These are phyloP conservation scores for Panopea generosa DNA, from an alignment of 2,888 invertebrate genomes.

Conservation along the genomic window DNA sequence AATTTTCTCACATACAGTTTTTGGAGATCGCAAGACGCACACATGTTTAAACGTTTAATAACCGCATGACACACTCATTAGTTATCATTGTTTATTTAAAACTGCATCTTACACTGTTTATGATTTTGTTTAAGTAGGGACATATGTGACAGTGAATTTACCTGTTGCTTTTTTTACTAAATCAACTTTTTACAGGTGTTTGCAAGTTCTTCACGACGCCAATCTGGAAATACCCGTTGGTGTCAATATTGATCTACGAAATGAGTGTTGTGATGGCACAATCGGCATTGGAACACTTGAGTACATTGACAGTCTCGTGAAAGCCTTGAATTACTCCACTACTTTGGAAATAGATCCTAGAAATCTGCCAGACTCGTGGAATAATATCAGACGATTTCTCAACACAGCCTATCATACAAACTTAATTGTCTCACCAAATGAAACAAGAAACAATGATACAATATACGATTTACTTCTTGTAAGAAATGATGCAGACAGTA, in stretches of 20 bases:
- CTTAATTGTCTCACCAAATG: slow-evolving; percentile 55
- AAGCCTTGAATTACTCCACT: background rate
- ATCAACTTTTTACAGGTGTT: background rate
- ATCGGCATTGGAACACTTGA: slow-evolving; percentile 44
- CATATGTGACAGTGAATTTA: too few species aligned
- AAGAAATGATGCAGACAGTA: slow-evolving; percentile 65
- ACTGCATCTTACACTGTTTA: too few species aligned
- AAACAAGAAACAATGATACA: slow-evolving; percentile 27
- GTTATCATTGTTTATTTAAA: too few species aligned
- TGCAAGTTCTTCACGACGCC: background rate
- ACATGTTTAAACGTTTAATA: too few species aligned
- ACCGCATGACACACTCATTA: too few species aligned
- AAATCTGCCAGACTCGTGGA: slow-evolving; percentile 55
- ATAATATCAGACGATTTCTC: slow-evolving; percentile 62
- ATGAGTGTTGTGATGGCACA: slow-evolving; percentile 18
- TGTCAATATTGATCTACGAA: background rate
- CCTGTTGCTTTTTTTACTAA: too few species aligned
- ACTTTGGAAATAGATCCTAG: slow-evolving; percentile 43
- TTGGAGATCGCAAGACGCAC: too few species aligned
- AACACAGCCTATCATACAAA: slow-evolving; percentile 42
- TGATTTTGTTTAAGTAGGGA: too few species aligned
- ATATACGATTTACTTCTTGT: slow-evolving; percentile 61
- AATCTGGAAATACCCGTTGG: background rate
- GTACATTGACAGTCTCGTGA: slow-evolving; percentile 13
- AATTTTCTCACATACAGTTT: too few species aligned